phyloP scores from a whole-genome alignment of 2,888 invertebrate genomes.

The Philopedon plagiatum region DNA sequence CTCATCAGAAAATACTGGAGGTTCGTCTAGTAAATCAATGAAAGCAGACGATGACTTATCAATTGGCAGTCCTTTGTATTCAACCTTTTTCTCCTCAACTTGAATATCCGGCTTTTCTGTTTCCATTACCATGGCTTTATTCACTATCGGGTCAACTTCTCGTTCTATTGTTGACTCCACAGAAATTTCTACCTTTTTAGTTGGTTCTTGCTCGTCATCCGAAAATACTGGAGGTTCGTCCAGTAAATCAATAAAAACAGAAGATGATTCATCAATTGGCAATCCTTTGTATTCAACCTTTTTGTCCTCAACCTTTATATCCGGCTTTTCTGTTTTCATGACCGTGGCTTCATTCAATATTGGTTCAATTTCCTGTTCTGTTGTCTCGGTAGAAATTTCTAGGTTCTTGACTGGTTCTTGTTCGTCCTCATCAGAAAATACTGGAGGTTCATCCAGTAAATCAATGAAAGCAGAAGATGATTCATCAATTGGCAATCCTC shows the following conservation, averaged over 20 bases:
- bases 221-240: slow-evolving; percentile 61
- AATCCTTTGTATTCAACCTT: slow-evolving; percentile 55
- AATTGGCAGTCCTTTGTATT: slow-evolving; percentile 55
- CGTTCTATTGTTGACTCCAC: slow-evolving; percentile 16
- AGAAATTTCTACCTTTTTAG: background rate
- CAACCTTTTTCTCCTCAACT: slow-evolving; percentile 42
- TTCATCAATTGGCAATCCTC: slow-evolving; percentile 56
- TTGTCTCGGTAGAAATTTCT: background rate
- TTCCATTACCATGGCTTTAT: too few relatives aligned
- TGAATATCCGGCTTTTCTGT: background rate
- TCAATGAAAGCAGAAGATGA: slow-evolving; percentile 54
- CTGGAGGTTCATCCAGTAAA: slow-evolving; percentile 60
- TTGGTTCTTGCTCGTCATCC: slow-evolving; percentile 57
- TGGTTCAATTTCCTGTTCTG: background rate
- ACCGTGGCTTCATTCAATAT: background rate
- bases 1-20: slow-evolving; percentile 58
- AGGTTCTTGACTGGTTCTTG: background rate
- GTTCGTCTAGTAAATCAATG: slow-evolving; percentile 59
- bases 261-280: slow-evolving; percentile 56
- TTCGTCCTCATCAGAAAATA: background rate
- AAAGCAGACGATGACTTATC: slow-evolving; percentile 54
- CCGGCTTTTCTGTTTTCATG: background rate
- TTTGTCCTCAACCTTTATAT: background rate
- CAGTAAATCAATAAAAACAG: slow-evolving; percentile 57
- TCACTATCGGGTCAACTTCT: too few relatives aligned